phyloP scores from a whole-genome alignment of 1,140 invertebrate species.

The Bombus superbus region DNA sequence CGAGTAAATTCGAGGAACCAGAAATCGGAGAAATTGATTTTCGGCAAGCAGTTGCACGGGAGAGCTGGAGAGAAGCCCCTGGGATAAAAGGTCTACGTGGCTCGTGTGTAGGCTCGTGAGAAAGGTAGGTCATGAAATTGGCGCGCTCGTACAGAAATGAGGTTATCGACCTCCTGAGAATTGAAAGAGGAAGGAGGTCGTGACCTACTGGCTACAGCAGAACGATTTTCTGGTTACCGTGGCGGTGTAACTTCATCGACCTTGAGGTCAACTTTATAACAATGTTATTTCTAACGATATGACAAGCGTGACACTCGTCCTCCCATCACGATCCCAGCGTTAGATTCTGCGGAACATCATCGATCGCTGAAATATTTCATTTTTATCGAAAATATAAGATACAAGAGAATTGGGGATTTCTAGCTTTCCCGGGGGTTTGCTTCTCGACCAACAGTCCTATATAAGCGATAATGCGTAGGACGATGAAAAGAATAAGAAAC shows the following conservation, averaged over 20 bases:
- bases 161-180: slow-evolving; percentile 71
- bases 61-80: not conserved
- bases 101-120: slow-evolving; percentile 37
- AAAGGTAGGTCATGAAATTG: slow-evolving; percentile 70
- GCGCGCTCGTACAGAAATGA: slow-evolving; percentile 66
- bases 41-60: not conserved
- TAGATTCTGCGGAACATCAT: not conserved
- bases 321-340: no score
- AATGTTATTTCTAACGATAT: slow-evolving; percentile 51
- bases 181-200: slow-evolving; percentile 73
- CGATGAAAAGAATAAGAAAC: not conserved
- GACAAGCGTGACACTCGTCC: not conserved
- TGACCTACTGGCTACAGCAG: slow-evolving; percentile 70
- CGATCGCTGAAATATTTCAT: not conserved
- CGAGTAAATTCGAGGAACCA: slow-evolving; percentile 32
- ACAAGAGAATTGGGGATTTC: not conserved
- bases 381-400: not conserved
- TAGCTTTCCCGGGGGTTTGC: not conserved
- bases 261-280: slow-evolving; percentile 62
- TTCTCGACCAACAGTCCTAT: not conserved
- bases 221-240: slow-evolving; percentile 72
- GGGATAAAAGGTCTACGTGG: not conserved
- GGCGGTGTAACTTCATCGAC: slow-evolving; percentile 66
- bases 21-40: slow-evolving; percentile 36
- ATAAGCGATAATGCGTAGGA: not conserved